Evolutionary conservation across 2,113 vertebrate genomes (phyloP).

Genomic region (Pholis gunnellus): DNA sequence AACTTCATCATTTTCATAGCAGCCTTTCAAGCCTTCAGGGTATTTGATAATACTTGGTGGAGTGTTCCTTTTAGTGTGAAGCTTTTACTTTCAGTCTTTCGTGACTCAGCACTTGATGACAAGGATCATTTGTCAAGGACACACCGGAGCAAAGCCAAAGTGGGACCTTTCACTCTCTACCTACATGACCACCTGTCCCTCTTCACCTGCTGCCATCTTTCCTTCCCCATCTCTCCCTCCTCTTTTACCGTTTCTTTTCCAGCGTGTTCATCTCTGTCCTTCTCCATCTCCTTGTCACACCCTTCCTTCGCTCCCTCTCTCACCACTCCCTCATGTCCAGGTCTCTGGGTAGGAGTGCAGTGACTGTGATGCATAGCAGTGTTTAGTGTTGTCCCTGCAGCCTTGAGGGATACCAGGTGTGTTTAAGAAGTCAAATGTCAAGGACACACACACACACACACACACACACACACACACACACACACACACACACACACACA

Average conservation of each 20-base stretch:
- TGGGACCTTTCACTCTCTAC: not conserved
- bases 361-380: slow-evolving; percentile 71
- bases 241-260: not conserved
- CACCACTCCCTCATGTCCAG: not conserved
- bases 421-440: slow-evolving; percentile 62
- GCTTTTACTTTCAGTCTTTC: not conserved
- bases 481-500: no score
- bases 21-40: not conserved
- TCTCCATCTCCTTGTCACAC: not conserved
- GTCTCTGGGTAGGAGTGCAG: slow-evolving; percentile 7
- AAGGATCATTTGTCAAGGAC: slow-evolving; percentile 1
- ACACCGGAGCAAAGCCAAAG: not conserved
- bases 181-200: not conserved
- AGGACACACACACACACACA: slow-evolving; percentile 48
- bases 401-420: slow-evolving; percentile 40
- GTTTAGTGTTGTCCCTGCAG: slow-evolving; percentile 43
- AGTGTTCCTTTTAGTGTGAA: not conserved
- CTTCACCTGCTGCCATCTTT: not conserved
- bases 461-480: not conserved
- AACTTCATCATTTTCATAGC: not conserved
- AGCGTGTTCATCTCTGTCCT: not conserved
- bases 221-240: not conserved
- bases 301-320: not conserved
- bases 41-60: not conserved
- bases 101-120: not conserved